Evolutionary conservation across 2,888 invertebrate genomes (phyloP).

Genomic region (Morpho achilles): DNA sequence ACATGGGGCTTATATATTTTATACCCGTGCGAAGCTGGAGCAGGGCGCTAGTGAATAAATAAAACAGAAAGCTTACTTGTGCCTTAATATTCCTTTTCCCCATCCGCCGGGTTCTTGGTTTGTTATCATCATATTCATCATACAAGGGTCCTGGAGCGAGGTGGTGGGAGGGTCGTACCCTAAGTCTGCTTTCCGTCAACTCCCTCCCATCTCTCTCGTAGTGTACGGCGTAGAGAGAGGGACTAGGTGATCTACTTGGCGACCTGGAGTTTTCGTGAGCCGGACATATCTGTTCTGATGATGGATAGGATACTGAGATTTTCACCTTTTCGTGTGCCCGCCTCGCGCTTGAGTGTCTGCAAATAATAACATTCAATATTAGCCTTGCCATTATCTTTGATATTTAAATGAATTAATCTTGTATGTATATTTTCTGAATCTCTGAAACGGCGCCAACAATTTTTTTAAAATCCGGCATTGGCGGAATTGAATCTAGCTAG

Average conservation of each 20-base stretch:
- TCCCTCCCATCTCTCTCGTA: slow-evolving; percentile 84
- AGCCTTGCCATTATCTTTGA: too few relatives aligned
- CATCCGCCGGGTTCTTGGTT: slow-evolving; percentile 83
- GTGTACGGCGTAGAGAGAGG: slow-evolving; percentile 82
- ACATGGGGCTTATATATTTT: too few relatives aligned
- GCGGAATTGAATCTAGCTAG: too few relatives aligned
- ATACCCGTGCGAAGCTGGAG: too few relatives aligned
- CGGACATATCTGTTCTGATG: slow-evolving; percentile 83
- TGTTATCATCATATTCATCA: slow-evolving; percentile 70
- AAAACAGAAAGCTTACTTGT: slow-evolving; percentile 76
- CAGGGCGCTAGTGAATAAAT: too few relatives aligned
- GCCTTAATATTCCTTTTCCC: slow-evolving; percentile 94
- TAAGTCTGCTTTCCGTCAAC: slow-evolving; percentile 79
- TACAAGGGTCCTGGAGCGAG: slow-evolving; percentile 70
- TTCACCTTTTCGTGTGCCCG: slow-evolving; percentile 88
- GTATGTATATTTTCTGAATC: too few relatives aligned
- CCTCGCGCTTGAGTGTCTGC: slow-evolving; percentile 80
- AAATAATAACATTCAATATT: background rate
- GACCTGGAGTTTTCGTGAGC: slow-evolving; percentile 63
- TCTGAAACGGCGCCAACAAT: too few relatives aligned
- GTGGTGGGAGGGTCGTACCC: slow-evolving; percentile 71
- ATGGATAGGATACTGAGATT: slow-evolving; percentile 92
- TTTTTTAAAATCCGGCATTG: too few relatives aligned
- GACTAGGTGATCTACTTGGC: slow-evolving; percentile 59
- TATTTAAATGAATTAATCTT: too few relatives aligned